Base-by-base conservation (phyloP, 1,140 invertebrate species). In the Drosophila serrata region DNA sequence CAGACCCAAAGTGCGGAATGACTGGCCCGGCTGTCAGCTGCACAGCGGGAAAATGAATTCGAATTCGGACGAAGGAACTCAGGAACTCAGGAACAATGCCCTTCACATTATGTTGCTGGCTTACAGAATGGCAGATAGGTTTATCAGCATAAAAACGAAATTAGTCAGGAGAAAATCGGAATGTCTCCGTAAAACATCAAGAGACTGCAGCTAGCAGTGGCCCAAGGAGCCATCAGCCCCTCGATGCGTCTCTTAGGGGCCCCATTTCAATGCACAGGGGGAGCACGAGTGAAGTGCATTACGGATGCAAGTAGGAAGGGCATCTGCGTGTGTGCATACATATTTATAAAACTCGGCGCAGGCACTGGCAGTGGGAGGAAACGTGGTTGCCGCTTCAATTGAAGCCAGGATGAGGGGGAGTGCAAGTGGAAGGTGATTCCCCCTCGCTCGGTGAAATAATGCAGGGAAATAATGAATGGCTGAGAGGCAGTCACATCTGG, bases 391-490 rank as follows among this genome's bases (percentile, higher is more conserved):
- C 33, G 45, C 42, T 51, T 59, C 40, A 70, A 68, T 60, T 60
- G 42, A 63, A 51, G 59, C 33, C 29, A 6, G 6, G 15, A n/a
- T 4, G 31, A n/a, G 17, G 11, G 6, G n/a, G 19, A 55, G 22
- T 19, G 22, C 9, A n/a, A n/a, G n/a, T n/a, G n/a, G n/a, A 19
- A 37, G 42, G 19, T 39, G 45, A n/a, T 19, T 42, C 53, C 56
- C 40, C 39, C 35, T 27, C 48, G 6, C 31, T n/a, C 19, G 40
- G 57, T 56, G 51, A 78, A 80, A 78, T 60, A 80, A 78, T 75
- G 69, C 75, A 63, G 65, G 62, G 64, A 72, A 68, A 68, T 78
- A 76, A 76, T 81, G 65, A 35, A 56, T 31, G 39, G n/a, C 37
- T 27, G 17, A n/a, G 31, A 33, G 35, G 40, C 11, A 60, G 19